These are phyloP conservation scores for Clamator glandarius DNA, from an alignment of 2,797 vertebrate species.

Conservation along the genomic window DNA sequence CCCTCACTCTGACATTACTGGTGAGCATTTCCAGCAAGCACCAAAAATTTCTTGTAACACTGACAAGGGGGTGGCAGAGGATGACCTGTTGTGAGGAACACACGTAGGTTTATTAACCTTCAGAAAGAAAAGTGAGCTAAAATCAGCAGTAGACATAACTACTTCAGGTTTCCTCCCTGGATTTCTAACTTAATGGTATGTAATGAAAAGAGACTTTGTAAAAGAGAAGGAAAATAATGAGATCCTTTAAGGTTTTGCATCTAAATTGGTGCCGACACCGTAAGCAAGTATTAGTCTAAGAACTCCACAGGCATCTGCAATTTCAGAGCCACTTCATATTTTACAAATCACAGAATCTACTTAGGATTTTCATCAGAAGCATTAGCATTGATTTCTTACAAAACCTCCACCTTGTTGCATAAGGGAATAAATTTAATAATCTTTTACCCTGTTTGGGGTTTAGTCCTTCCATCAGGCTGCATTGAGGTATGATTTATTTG, in stretches of 20 bases:
- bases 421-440: conserved; percentile 4
- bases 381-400: conserved; percentile 4
- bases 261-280: neutral
- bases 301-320: neutral
- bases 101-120: neutral
- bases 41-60: neutral
- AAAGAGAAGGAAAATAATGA: conserved; percentile 31
- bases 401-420: neutral
- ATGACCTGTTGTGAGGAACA: neutral
- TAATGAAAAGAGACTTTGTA: neutral
- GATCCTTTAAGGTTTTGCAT: conserved; percentile 1
- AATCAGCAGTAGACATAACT: neutral
- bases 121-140: neutral
- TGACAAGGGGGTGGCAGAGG: neutral
- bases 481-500: conserved; percentile 17
- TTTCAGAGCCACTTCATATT: conserved; percentile 20
- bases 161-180: neutral
- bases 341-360: neutral
- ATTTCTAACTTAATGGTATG: neutral
- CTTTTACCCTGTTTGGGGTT: neutral
- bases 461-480: neutral
- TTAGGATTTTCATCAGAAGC: conserved; percentile 13
- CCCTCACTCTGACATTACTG: neutral
- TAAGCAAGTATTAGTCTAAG: conserved; percentile 14
- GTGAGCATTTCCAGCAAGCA: neutral